These are phyloP conservation scores for Operophtera brumata DNA, from an alignment of 2,888 invertebrate genomes.

Conservation along the genomic window DNA sequence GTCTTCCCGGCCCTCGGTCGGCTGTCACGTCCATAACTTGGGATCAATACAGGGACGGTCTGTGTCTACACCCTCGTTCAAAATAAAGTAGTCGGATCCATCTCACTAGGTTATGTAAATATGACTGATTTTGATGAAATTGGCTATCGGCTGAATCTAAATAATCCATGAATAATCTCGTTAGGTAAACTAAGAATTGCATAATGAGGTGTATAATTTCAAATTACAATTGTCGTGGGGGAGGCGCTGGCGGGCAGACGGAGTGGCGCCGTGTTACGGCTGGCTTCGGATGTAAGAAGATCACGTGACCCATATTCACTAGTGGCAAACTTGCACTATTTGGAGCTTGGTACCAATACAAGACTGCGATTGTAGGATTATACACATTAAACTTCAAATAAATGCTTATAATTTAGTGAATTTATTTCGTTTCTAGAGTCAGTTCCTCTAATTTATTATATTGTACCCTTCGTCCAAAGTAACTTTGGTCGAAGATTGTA, in stretches of 20 bases:
- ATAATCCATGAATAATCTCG: constrained; percentile 13
- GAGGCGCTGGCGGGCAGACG: constrained; percentile 45
- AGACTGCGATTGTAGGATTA: background rate
- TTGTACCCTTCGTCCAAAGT: too few species aligned
- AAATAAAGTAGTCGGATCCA: constrained; percentile 35
- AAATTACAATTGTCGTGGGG: constrained; percentile 29
- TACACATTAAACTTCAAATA: background rate
- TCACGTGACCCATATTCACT: constrained; percentile 40
- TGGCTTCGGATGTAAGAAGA: constrained; percentile 36
- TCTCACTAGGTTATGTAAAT: constrained; percentile 25
- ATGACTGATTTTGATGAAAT: constrained; percentile 20
- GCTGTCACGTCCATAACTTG: constrained; percentile 52
- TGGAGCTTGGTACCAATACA: constrained; percentile 5
- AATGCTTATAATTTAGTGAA: background rate
- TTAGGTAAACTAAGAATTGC: constrained; percentile 15
- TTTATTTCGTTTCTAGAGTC: background rate
- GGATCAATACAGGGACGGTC: constrained; percentile 72
- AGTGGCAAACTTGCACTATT: constrained; percentile 5
- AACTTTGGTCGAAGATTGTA: too few species aligned
- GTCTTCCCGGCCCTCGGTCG: constrained; percentile 33
- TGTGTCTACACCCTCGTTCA: constrained; percentile 50
- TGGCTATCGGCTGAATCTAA: constrained; percentile 18
- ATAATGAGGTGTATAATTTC: constrained; percentile 31
- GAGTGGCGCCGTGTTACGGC: constrained; percentile 53
- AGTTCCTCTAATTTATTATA: background rate